Conservation (phyloP, 2,113 vertebrate species). For the Pteropus alecto region DNA sequence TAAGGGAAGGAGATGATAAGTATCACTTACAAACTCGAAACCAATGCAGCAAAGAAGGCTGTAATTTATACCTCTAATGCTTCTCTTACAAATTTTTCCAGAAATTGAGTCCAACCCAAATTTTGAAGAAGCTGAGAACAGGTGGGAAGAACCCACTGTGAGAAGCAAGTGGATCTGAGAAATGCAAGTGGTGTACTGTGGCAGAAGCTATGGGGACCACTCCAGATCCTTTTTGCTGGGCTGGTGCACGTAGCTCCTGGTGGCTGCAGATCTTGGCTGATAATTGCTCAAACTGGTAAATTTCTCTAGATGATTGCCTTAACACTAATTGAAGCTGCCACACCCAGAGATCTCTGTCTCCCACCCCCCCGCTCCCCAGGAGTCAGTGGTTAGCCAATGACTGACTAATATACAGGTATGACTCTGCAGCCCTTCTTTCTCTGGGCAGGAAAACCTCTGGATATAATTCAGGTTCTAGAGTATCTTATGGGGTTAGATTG, state of each 20-base stretch:
- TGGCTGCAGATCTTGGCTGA: background rate
- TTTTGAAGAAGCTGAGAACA: background rate
- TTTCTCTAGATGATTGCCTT: background rate
- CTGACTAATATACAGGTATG: background rate
- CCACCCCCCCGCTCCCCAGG: background rate
- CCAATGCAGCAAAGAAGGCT: background rate
- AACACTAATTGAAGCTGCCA: background rate
- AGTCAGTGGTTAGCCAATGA: background rate
- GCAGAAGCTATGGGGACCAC: background rate
- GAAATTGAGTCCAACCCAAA: background rate
- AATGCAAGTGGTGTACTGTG: background rate
- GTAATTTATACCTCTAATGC: background rate
- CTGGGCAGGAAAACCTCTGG: background rate
- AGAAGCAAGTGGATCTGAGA: background rate
- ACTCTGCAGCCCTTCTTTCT: background rate
- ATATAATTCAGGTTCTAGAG: background rate
- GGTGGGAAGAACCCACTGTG: background rate
- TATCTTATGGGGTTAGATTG: background rate
- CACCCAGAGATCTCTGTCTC: background rate
- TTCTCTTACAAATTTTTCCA: background rate
- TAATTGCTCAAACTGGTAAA: background rate
- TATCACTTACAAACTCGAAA: background rate
- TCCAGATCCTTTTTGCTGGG: background rate
- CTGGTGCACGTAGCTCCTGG: accelerated
- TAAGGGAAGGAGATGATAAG: background rate